Evolutionary conservation across 2,888 invertebrate genomes (phyloP).

Genomic region (Piscicola geometra): DNA sequence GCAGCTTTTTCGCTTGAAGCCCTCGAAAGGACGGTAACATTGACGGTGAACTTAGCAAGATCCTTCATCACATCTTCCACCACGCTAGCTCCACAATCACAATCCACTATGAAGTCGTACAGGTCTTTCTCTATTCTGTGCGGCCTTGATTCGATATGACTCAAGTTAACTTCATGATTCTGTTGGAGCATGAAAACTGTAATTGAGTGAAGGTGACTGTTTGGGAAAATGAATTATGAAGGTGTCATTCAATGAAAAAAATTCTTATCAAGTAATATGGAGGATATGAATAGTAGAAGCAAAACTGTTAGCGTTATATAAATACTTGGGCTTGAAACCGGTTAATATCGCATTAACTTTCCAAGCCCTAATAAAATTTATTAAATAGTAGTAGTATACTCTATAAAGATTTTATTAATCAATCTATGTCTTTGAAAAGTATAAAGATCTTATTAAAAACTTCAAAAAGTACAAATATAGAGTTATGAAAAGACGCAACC

Average conservation of each 20-base stretch:
- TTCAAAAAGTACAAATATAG: not conserved
- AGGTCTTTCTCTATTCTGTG: constrained; percentile 70
- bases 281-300: too few relatives aligned
- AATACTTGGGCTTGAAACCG: too few relatives aligned
- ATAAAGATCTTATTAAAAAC: not conserved
- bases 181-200: too few relatives aligned
- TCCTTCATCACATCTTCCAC: constrained; percentile 67
- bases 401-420: not conserved
- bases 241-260: too few relatives aligned
- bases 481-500: too few relatives aligned
- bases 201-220: too few relatives aligned
- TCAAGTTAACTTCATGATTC: constrained; percentile 68
- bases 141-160: constrained; percentile 88
- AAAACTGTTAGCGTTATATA: too few relatives aligned
- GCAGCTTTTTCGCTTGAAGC: constrained; percentile 11
- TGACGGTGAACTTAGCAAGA: constrained; percentile 67
- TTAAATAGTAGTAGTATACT: too few relatives aligned
- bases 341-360: not conserved
- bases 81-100: constrained; percentile 69
- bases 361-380: too few relatives aligned
- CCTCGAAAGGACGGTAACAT: constrained; percentile 73
- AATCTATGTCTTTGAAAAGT: not conserved
- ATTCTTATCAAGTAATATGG: too few relatives aligned
- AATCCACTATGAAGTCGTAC: constrained; percentile 93
- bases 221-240: too few relatives aligned